Base-by-base conservation (phyloP, 2,797 vertebrate species). In the Hylomyscus alleni region DNA sequence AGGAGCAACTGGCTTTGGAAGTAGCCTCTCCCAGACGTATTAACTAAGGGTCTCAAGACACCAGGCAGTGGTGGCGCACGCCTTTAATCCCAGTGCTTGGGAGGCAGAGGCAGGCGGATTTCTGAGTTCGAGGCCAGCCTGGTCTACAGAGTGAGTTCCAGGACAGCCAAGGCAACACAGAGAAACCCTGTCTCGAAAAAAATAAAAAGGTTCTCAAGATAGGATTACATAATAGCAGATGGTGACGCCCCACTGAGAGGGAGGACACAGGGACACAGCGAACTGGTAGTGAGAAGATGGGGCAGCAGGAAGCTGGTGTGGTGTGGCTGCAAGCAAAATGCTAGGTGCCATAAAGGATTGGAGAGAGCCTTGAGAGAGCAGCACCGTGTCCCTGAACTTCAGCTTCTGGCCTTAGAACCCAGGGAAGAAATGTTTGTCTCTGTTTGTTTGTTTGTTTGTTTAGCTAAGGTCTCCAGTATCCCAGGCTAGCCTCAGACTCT, bases 281-380 rank as follows among this genome's bases (percentile, higher is more conserved):
- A 58, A 7, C 34, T 50, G 50, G 22, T 52, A 20, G 4, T 14
- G 10, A 40, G 60, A 13, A 37, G 75, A 73, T 10, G 37, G 7
- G 58, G 24, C 26, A 6, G 72, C 15, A 34, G 50, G 50, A 58
- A 37, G 44, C 40, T 31, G n/a, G 6, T n/a, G 40, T 8, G 52
- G 34, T 13, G 22, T 12, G 3, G 7, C n/a, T 24, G 5, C 5
- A 20, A 20, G 29, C 22, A 13, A 65, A 4, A 7, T 1, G 10
- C 20, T 17, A 15, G 13, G 22, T 2, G 7, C 17, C n/a, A 6
- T 26, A 6, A 6, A 44, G 17, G 60, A 52, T 8, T 8, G 13
- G 89, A 50, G 54, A 24, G 31, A 5, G 50, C 60, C 4, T 29
- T 29, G 3, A 10, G 56, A 10, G 17, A 40, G 73, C n/a, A 11